Percentiles rank a stretch among this genome's conserved stretches.
phyloP scores from a whole-genome alignment of 92 coral and sea anemone species.

The Desmophyllum pertusum region DNA sequence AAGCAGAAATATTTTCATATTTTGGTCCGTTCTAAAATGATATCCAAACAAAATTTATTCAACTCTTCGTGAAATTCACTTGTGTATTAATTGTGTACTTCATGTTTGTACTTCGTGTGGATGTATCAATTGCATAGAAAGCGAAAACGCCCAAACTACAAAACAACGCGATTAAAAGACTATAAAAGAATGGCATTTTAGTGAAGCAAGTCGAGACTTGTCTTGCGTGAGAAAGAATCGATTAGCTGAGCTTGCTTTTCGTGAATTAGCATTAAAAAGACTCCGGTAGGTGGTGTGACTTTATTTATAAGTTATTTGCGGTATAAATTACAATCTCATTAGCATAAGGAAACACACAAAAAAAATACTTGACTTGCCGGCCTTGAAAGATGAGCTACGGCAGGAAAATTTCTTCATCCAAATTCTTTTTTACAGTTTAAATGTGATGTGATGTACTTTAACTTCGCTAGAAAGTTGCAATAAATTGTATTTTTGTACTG shows the following conservation, averaged over 20 bases:
- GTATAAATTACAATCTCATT: conserved; percentile 17
- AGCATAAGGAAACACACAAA: conserved; percentile 27
- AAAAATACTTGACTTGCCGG: background rate
- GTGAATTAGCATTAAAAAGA: background rate
- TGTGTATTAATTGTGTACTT: no score
- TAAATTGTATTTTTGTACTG: conserved; percentile 4
- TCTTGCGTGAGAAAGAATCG: conserved; percentile 1
- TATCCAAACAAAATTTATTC: background rate
- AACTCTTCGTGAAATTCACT: background rate
- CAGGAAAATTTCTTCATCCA: background rate
- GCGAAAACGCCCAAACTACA: no score
- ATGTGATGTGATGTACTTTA: background rate
- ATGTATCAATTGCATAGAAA: background rate
- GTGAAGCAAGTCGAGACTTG: conserved; percentile 2
- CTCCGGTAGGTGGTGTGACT: conserved; percentile 22
- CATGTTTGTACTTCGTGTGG: no score
- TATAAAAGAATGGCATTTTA: no score
- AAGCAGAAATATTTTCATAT: background rate
- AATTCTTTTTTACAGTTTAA: background rate
- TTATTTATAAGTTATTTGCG: background rate
- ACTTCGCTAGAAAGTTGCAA: background rate
- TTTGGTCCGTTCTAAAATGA: no score
- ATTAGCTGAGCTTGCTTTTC: background rate
- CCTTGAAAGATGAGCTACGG: background rate
- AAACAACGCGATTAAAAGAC: no score